phyloP scores from a whole-genome alignment of 92 coral and sea anemone species.

The Phenganax marumi region DNA sequence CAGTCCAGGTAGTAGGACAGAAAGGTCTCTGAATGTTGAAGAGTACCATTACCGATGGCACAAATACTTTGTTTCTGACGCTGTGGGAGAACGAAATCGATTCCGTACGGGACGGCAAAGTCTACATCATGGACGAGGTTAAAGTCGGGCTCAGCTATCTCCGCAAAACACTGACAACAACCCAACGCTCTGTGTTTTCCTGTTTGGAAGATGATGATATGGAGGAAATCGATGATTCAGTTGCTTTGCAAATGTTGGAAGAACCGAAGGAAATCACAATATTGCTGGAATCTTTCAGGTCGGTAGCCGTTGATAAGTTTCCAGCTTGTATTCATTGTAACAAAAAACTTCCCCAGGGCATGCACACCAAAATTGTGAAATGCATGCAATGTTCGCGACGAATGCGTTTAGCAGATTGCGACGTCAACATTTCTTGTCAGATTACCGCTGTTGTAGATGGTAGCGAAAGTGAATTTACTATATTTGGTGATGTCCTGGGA shows the following conservation, averaged over 20 bases:
- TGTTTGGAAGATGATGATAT: background rate
- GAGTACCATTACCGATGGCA: background rate
- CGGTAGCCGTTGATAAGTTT: background rate
- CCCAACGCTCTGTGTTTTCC: background rate
- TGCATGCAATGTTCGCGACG: background rate
- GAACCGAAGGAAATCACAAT: background rate
- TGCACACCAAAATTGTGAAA: background rate
- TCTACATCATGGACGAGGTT: background rate
- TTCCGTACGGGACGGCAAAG: background rate
- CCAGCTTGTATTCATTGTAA: background rate
- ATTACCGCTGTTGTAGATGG: background rate
- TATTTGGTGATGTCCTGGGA: background rate
- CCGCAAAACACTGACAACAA: background rate
- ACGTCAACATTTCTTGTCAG: background rate
- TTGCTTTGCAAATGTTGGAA: background rate
- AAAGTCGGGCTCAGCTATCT: background rate
- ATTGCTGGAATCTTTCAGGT: background rate
- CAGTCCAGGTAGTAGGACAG: background rate
- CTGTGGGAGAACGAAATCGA: constrained; percentile 1
- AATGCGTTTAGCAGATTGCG: background rate
- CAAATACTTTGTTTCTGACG: background rate
- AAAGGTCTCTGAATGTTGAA: background rate
- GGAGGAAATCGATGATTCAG: background rate
- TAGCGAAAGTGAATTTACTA: background rate
- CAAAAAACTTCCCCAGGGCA: background rate